Evolutionary conservation across 1,140 invertebrate species (phyloP).

Genomic region (Drosophila pandora): DNA sequence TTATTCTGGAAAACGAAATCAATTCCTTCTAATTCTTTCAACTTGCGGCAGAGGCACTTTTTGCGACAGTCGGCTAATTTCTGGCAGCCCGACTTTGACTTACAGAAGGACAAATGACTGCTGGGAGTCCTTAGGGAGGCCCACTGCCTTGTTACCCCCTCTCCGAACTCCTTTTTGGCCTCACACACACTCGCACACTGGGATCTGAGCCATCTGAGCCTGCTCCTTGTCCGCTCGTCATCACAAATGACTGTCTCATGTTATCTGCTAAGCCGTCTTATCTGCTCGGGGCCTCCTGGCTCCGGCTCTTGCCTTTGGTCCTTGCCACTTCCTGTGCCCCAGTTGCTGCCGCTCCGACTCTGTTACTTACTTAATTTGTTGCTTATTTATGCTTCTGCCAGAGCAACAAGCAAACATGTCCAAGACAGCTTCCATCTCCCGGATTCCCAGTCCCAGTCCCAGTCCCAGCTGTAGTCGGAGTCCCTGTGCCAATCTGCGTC

Average conservation of each 20-base stretch:
- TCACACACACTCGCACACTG: slow-evolving; percentile 34
- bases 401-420: slow-evolving; percentile 45
- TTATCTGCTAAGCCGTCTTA: slow-evolving; percentile 79
- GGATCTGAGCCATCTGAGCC: slow-evolving; percentile 3
- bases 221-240: slow-evolving; percentile 56
- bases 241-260: slow-evolving; percentile 78
- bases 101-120: neutral
- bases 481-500: slow-evolving; percentile 1
- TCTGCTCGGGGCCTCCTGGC: slow-evolving; percentile 32
- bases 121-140: slow-evolving; percentile 16
- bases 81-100: neutral
- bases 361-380: slow-evolving; percentile 82
- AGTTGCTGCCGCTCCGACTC: slow-evolving; percentile 23
- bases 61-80: neutral
- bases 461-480: slow-evolving; percentile 1
- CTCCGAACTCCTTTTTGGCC: neutral
- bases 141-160: neutral
- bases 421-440: slow-evolving; percentile 17
- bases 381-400: slow-evolving; percentile 62
- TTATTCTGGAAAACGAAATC: too few relatives aligned
- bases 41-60: neutral
- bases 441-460: slow-evolving; percentile 9
- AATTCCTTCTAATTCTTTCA: neutral
- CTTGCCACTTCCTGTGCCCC: neutral
- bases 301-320: neutral